These are phyloP conservation scores for Plebejus melissa DNA, from an alignment of 2,888 invertebrate genomes.

Conservation along the genomic window DNA sequence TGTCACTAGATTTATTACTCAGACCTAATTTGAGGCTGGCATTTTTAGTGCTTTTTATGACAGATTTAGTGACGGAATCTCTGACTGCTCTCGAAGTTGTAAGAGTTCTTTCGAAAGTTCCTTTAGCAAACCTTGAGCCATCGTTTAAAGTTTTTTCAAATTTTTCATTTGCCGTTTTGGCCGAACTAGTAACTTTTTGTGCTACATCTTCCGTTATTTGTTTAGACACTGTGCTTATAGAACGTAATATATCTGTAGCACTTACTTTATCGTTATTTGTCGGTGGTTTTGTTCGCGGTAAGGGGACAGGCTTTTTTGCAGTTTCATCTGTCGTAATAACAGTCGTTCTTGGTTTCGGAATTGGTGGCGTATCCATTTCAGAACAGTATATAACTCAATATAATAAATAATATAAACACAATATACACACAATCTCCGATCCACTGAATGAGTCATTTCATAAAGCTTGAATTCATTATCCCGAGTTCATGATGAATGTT, in stretches of 20 bases:
- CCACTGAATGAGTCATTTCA: slow-evolving; percentile 38
- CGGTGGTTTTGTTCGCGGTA: slow-evolving; percentile 68
- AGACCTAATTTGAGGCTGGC: slow-evolving; percentile 72
- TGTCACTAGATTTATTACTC: slow-evolving; percentile 48
- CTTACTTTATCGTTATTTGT: slow-evolving; percentile 52
- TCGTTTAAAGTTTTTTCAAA: slow-evolving; percentile 61
- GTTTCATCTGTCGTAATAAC: slow-evolving; percentile 48
- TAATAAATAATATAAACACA: slow-evolving; percentile 33
- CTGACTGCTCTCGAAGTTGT: slow-evolving; percentile 72
- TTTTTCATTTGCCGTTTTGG: slow-evolving; percentile 63
- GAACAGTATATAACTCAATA: neutral
- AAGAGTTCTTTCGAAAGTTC: slow-evolving; percentile 67
- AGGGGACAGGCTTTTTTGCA: slow-evolving; percentile 72
- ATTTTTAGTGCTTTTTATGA: slow-evolving; percentile 81
- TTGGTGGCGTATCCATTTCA: slow-evolving; percentile 65
- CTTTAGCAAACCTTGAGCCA: slow-evolving; percentile 66
- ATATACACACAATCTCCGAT: slow-evolving; percentile 31
- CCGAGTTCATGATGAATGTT: neutral
- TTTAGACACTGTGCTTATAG: slow-evolving; percentile 77
- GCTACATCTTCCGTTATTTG: slow-evolving; percentile 79
- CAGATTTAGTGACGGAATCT: slow-evolving; percentile 78
- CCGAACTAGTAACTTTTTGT: slow-evolving; percentile 66
- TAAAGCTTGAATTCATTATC: neutral
- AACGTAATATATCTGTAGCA: slow-evolving; percentile 68
- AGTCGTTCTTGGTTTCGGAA: slow-evolving; percentile 63